A percentile compares a stretch with the other conserved stretches of the same genome.
Evolutionary conservation across 2,113 vertebrate genomes (phyloP).

Genomic region (Takifugu flavidus): DNA sequence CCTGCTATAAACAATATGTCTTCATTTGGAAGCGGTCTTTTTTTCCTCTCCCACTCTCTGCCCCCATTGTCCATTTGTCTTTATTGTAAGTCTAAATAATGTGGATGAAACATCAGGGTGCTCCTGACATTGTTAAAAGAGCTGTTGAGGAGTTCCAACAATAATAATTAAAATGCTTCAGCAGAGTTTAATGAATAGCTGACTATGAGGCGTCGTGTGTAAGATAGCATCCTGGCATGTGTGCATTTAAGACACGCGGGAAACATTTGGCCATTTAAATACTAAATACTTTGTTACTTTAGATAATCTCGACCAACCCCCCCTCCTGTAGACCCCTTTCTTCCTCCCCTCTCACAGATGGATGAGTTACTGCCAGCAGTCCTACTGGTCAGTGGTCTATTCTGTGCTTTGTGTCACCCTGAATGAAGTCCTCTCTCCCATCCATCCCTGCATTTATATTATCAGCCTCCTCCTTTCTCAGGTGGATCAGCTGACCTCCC

Average conservation of each 20-base stretch:
- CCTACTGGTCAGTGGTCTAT: slow-evolving; percentile 30
- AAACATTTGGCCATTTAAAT: background rate
- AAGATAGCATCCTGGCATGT: background rate
- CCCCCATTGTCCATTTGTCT: background rate
- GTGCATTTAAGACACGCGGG: background rate
- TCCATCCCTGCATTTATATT: slow-evolving; percentile 37
- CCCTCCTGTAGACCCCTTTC: slow-evolving; percentile 4
- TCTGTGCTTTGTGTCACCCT: slow-evolving; percentile 44
- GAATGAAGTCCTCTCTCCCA: slow-evolving; percentile 42
- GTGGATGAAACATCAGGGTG: no score
- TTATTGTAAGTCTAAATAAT: no score
- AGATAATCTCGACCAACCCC: background rate
- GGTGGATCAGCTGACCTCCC: slow-evolving; percentile 72
- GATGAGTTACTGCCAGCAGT: slow-evolving; percentile 43
- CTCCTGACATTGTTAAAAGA: no score
- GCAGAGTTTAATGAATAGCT: slow-evolving; percentile 22
- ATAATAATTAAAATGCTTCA: background rate
- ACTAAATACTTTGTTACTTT: background rate
- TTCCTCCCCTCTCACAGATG: slow-evolving; percentile 52
- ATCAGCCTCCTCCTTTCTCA: slow-evolving; percentile 57
- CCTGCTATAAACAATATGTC: slow-evolving; percentile 10
- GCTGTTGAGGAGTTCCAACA: no score
- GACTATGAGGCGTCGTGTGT: slow-evolving; percentile 4
- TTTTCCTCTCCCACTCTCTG: slow-evolving; percentile 6
- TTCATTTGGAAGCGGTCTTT: background rate